Evolutionary conservation across 2,888 invertebrate genomes (phyloP), one percentile per base, ranked within the genome.

Genomic region (Hoplodrina ambigua): DNA sequence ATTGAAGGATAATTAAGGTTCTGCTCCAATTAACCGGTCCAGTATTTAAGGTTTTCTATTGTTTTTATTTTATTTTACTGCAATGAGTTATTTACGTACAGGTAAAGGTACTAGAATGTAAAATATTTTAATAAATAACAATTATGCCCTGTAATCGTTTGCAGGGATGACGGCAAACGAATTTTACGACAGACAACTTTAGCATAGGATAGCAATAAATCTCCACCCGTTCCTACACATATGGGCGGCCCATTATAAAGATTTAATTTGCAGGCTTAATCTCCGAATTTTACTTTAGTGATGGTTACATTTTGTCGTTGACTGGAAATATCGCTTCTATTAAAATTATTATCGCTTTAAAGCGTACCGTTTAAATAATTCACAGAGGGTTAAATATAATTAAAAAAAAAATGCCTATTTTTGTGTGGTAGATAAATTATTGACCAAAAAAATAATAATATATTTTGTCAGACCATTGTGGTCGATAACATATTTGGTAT

Each of bases 131-230:
- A 33, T 33, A 33, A 33, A 33, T 11, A 11, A 10, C 10, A 13
- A 41, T 41, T 11, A 41, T 41, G 13, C 41, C 41, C 41, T 13
- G 41, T 41, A 41, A 37, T 13, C 13, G 13, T 41, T 56, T 11
- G 8, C 17, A 20, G 13, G 13, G 17, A 50, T 25, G 25, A 20
- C 54, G 41, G 41, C 54, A 59, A 71, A 37, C 41, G 11, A 13
- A 75, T 80, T 62, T 55, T 53, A 55, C 20, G 72, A 50, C n/a
- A 19, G 30, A 50, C 20, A 71, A 78, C 50, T 73, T 59, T 78
- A 37, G 30, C 19, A 54, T 58, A 62, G 56, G 46, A 75, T 66
- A 17, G 10, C 68, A 54, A 67, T 80, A 62, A 67, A 76, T 66
- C 80, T 80, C 46, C 49, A 25, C 19, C 44, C 19, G 30, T 20